A percentile compares a stretch with the other conserved stretches of the same genome.
Conservation (phyloP, 2,888 invertebrate genomes). For the Antheraea assamensis region DNA sequence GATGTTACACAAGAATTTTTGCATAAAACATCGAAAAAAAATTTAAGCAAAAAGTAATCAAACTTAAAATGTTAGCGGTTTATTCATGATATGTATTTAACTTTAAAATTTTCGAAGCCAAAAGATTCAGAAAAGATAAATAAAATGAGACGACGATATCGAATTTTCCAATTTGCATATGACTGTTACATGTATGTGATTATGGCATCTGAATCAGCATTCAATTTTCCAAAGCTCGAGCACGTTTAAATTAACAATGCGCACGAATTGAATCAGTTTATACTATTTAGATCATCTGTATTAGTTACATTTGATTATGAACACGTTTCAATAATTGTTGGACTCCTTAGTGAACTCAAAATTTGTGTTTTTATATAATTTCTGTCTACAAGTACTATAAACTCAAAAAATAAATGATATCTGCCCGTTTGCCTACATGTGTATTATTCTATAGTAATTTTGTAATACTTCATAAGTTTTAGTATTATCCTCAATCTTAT, state of each 20-base stretch:
- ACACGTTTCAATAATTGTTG: neutral
- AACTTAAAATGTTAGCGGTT: neutral
- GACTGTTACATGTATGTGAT: constrained; percentile 41
- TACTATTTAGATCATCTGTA: neutral
- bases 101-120: constrained; percentile 27
- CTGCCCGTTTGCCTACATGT: no score
- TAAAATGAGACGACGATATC: constrained; percentile 51
- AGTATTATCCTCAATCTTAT: no score
- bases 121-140: constrained; percentile 57
- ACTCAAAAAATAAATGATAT: no score
- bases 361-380: neutral
- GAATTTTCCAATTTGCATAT: constrained; percentile 36
- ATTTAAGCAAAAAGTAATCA: neutral
- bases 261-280: neutral
- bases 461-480: no score
- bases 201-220: constrained; percentile 66
- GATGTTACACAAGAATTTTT: no score
- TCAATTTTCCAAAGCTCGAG: constrained; percentile 69
- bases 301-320: neutral
- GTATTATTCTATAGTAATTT: no score
- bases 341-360: neutral
- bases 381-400: no score
- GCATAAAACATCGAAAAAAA: neutral
- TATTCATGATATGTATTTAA: neutral
- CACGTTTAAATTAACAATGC: constrained; percentile 29